These are phyloP conservation scores for Melanotus villosus DNA, from an alignment of 2,888 invertebrate genomes.

Conservation along the genomic window DNA sequence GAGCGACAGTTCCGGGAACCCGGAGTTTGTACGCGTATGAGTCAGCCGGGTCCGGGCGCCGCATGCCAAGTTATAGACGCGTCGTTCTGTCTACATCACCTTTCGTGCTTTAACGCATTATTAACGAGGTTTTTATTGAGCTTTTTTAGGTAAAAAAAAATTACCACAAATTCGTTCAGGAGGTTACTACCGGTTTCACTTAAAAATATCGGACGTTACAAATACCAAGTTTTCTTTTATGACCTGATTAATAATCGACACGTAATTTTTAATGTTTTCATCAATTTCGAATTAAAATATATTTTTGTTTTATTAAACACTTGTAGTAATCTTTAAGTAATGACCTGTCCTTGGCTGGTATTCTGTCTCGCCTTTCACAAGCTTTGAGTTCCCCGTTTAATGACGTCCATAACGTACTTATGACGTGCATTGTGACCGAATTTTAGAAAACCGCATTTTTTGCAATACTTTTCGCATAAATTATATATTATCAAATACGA, in stretches of 20 bases:
- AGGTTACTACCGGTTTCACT: background rate
- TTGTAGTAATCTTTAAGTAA: no score
- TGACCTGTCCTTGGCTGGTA: slow-evolving; percentile 19
- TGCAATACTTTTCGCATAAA: no score
- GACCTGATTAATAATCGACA: no score
- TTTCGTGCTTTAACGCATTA: slow-evolving; percentile 13
- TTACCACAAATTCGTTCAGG: background rate
- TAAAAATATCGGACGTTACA: no score
- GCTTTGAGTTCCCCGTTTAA: background rate
- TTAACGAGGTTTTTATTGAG: slow-evolving; percentile 4
- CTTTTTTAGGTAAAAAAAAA: background rate
- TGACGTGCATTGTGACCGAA: background rate
- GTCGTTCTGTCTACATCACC: slow-evolving; percentile 37
- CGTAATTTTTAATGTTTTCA: no score
- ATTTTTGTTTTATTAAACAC: no score
- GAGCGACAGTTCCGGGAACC: slow-evolving; percentile 42
- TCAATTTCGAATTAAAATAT: no score
- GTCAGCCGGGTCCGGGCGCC: slow-evolving; percentile 44
- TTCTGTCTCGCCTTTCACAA: slow-evolving; percentile 15
- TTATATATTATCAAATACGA: no score
- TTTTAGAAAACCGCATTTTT: slow-evolving; percentile 7
- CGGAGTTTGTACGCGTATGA: slow-evolving; percentile 40
- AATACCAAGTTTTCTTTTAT: no score
- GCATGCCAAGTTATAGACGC: slow-evolving; percentile 41
- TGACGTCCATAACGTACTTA: slow-evolving; percentile 10